phyloP scores from a whole-genome alignment of 2,888 invertebrate species.

The Corythucha ciliata region DNA sequence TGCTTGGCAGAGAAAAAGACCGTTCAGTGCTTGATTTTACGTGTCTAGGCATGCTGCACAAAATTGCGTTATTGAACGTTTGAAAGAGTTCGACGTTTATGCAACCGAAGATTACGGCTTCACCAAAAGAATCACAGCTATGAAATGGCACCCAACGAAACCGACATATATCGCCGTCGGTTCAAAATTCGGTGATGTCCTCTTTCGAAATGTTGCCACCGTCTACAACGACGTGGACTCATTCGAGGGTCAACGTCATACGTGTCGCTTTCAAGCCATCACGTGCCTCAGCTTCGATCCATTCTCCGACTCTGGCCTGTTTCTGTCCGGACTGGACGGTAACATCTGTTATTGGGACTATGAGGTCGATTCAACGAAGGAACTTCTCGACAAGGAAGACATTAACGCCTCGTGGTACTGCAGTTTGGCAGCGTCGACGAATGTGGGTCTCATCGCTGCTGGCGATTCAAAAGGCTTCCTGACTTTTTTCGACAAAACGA shows the following conservation, averaged over 20 bases:
- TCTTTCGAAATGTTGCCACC: conserved; percentile 23
- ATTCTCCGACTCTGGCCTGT: conserved; percentile 22
- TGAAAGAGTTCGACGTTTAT: conserved; percentile 23
- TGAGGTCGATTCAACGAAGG: conserved; percentile 8
- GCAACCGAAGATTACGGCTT: conserved; percentile 21
- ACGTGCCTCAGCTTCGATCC: conserved; percentile 29
- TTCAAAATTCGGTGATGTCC: conserved; percentile 30
- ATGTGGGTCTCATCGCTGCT: conserved; percentile 30
- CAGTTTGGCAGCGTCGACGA: conserved; percentile 31
- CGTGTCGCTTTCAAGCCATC: conserved; percentile 27
- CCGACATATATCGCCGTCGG: conserved; percentile 28
- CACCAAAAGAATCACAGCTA: conserved; percentile 27
- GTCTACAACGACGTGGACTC: too few species aligned
- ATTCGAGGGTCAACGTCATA: too few species aligned
- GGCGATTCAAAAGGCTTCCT: conserved; percentile 35
- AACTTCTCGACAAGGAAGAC: conserved; percentile 16
- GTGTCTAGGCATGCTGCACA: too few species aligned
- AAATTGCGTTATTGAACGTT: conserved; percentile 17
- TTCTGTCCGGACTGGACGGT: conserved; percentile 31
- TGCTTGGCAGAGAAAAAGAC: too few species aligned
- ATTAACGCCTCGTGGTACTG: conserved; percentile 33
- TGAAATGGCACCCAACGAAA: conserved; percentile 31
- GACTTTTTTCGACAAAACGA: conserved; percentile 31
- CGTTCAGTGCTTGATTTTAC: too few species aligned
- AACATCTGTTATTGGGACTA: conserved; percentile 26